Base-by-base conservation (phyloP, 2,113 vertebrate genomes). In the Scomber japonicus region DNA sequence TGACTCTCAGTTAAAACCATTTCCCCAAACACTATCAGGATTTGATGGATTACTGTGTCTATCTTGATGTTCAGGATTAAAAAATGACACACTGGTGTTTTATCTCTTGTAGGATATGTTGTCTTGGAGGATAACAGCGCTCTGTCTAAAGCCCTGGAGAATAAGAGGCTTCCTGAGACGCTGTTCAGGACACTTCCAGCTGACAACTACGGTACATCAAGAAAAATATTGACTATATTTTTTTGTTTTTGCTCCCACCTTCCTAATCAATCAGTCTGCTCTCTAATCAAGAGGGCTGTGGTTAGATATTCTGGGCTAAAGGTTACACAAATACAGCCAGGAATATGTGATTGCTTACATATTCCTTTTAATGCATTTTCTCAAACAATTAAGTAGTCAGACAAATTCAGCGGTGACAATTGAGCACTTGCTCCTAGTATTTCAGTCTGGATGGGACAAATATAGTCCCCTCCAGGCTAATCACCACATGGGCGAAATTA, bases 101-200 rank as follows among this genome's bases (percentile, higher is more conserved):
- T 14, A 19, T 71, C 44, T 75, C 49, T 31, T 70, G 30, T 30
- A 96, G 96, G 91, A 82, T 96, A 93, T 24, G 84, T 93, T 5
- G 78, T 95, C 13, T 80, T 96, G 87, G 96, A 96, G 85, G 94
- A 95, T 55, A 96, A 96, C 89, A 86, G 77, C 45, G 85, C 76
- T 31, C 84, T 96, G 11, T 80, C 93, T 68, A 80, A 75, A 75
- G 90, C 92, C 57, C 90, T 96, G 53, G 85, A 90, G 70, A 89
- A 87, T 50, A 96, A 95, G 78, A 75, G 84, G 17, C 90, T 95
- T 53, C 94, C 95, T 1, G 90, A 95, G 78, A 93, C 85, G 11
- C 53, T 94, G 55, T 95, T 94, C 90, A 89, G 80, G 69, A 94
- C 88, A 0, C 67, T 95, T 11, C 89, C 90, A 15, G 84, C 93